These are phyloP conservation scores for Nomada ferruginata DNA, from an alignment of 2,888 invertebrate genomes.

Conservation along the genomic window DNA sequence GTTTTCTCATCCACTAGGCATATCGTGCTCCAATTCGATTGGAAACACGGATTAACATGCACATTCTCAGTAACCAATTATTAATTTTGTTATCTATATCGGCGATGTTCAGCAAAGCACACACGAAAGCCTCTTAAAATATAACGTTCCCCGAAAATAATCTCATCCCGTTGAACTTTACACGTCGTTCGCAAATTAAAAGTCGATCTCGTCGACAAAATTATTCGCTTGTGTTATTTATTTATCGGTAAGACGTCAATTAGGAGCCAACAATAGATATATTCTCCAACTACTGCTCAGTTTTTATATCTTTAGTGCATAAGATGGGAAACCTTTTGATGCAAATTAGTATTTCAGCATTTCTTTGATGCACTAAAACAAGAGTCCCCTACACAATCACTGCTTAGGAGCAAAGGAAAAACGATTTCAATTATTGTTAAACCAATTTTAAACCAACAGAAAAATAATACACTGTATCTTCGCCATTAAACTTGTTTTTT, in stretches of 20 bases:
- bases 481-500: no score
- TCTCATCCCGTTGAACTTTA: neutral
- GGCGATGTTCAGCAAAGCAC: neutral
- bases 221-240: conserved; percentile 3
- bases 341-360: neutral
- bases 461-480: no score
- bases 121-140: neutral
- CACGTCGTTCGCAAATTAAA: conserved; percentile 31
- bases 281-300: neutral
- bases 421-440: no score
- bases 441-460: no score
- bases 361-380: no score
- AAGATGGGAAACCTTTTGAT: neutral
- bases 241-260: conserved; percentile 5
- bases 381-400: no score
- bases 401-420: no score
- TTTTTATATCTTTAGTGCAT: neutral
- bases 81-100: neutral
- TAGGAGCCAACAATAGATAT: conserved; percentile 4
- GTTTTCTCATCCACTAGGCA: conserved; percentile 28
- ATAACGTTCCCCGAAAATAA: neutral
- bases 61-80: conserved; percentile 20
- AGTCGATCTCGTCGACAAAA: neutral
- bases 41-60: conserved; percentile 13
- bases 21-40: neutral